phyloP scores from a whole-genome alignment of 2,113 vertebrate species.

The Tretioscincus oriximinensis region DNA sequence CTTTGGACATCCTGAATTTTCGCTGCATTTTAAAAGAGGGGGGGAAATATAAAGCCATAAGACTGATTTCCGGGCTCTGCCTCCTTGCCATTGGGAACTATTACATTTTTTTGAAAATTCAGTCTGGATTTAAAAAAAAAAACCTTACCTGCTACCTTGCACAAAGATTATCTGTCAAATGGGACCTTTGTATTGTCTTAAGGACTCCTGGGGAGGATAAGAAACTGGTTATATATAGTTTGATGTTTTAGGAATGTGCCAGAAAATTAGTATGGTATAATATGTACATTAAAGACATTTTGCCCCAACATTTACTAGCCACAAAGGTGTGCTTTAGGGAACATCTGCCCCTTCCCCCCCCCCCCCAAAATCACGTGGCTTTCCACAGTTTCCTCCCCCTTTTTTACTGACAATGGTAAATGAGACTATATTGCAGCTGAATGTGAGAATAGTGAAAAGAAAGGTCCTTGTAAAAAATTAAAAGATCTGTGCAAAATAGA shows the following conservation, averaged over 20 bases:
- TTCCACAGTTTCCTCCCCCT: neutral
- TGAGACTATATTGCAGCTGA: neutral
- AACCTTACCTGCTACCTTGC: slow-evolving; percentile 58
- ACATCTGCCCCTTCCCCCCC: neutral
- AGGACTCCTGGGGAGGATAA: slow-evolving; percentile 66
- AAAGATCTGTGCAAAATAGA: neutral
- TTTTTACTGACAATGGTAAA: slow-evolving; percentile 14
- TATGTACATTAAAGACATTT: slow-evolving; percentile 44
- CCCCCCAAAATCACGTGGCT: neutral
- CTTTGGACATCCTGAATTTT: slow-evolving; percentile 64
- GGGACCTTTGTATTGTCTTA: slow-evolving; percentile 60
- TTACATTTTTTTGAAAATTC: slow-evolving; percentile 48
- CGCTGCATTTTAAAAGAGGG: slow-evolving; percentile 58
- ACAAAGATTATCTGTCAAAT: slow-evolving; percentile 11
- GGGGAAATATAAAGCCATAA: slow-evolving; percentile 69
- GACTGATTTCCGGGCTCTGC: slow-evolving; percentile 54
- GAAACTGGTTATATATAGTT: slow-evolving; percentile 62
- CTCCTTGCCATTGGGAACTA: slow-evolving; percentile 56
- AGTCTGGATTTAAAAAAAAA: slow-evolving; percentile 54
- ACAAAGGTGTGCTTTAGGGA: slow-evolving; percentile 22
- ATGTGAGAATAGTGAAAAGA: neutral
- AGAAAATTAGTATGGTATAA: slow-evolving; percentile 42
- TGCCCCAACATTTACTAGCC: slow-evolving; percentile 28
- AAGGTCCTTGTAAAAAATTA: neutral
- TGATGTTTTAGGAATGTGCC: slow-evolving; percentile 51